These are phyloP conservation scores for Chirona hameri DNA, from an alignment of 2,888 invertebrate genomes.

Conservation along the genomic window DNA sequence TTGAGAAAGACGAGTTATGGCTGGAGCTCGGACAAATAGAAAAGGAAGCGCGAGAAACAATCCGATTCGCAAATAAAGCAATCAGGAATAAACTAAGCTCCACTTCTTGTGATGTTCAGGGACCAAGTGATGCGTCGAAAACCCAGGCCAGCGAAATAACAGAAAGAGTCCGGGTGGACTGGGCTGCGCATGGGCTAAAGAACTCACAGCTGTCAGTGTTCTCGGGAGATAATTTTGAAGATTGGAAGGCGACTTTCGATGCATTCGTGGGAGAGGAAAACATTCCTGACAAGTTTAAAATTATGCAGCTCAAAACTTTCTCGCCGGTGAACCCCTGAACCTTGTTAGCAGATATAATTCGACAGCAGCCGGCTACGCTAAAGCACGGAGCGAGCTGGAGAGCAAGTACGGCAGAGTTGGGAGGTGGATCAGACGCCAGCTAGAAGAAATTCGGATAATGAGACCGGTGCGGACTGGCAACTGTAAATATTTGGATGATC, in stretches of 20 bases:
- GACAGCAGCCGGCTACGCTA: neutral
- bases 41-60: neutral
- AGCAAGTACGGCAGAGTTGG: neutral
- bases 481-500: neutral
- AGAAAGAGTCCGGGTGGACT: neutral
- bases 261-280: neutral
- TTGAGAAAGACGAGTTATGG: neutral
- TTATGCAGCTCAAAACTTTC: neutral
- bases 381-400: neutral
- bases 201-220: neutral
- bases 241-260: neutral
- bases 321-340: neutral
- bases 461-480: neutral
- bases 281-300: neutral
- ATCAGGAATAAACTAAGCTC: neutral
- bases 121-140: neutral
- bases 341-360: neutral
- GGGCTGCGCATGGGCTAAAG: neutral
- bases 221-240: neutral
- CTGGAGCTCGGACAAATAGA: neutral
- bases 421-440: neutral
- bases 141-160: neutral
- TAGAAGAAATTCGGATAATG: neutral
- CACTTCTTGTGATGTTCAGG: neutral
- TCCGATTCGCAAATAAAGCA: neutral